These are phyloP conservation scores for Subanguina moxae DNA, from an alignment of 1,140 invertebrate genomes.

Conservation along the genomic window DNA sequence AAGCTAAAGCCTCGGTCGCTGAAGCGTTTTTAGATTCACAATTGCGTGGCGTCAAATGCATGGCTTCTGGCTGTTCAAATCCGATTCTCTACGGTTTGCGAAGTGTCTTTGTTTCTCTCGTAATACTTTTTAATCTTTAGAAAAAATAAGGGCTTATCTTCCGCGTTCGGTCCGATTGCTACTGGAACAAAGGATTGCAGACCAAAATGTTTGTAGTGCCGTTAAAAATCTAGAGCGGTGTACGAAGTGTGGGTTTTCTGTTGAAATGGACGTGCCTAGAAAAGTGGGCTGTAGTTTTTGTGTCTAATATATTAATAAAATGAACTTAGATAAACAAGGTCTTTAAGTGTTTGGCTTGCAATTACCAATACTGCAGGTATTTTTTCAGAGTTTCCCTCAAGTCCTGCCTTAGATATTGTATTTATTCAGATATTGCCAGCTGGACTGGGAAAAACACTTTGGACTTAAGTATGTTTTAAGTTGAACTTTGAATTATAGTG, in stretches of 20 bases:
- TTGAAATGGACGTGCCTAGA: slow-evolving; percentile 6
- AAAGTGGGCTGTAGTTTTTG: background rate
- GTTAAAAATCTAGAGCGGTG: background rate
- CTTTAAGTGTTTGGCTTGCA: slow-evolving; percentile 1
- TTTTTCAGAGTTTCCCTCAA: background rate
- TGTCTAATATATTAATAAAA: no score
- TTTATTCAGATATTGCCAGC: slow-evolving; percentile 1
- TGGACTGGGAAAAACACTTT: slow-evolving; percentile 7
- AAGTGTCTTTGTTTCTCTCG: background rate
- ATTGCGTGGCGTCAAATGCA: background rate
- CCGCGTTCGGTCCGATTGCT: background rate
- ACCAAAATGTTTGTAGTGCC: slow-evolving; percentile 3
- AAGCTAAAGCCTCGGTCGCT: slow-evolving; percentile 3
- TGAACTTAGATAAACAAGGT: slow-evolving; percentile 1
- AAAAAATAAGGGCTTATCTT: background rate
- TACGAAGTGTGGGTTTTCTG: background rate
- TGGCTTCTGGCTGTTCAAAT: slow-evolving; percentile 6
- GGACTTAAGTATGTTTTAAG: background rate
- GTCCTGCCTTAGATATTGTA: background rate
- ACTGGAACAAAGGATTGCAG: background rate
- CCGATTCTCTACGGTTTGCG: slow-evolving; percentile 12
- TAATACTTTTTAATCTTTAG: background rate
- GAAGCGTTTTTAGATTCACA: background rate
- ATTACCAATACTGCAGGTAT: slow-evolving; percentile 4
- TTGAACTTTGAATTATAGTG: no score